These are phyloP conservation scores for Syndactyla subalaris DNA, from an alignment of 2,797 vertebrate species.

Conservation along the genomic window DNA sequence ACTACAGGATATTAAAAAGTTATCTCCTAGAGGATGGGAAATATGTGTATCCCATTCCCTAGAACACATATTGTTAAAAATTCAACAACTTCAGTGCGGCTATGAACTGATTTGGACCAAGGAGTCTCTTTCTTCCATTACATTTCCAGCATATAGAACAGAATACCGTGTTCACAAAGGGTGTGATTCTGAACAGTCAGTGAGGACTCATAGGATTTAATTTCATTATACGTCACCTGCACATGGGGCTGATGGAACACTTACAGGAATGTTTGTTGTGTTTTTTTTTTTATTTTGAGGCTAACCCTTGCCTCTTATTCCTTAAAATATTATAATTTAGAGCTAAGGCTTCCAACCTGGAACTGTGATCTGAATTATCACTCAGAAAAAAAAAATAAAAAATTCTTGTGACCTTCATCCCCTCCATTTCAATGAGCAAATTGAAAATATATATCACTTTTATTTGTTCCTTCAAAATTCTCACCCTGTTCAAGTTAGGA, in stretches of 20 bases:
- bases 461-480: slow-evolving; percentile 61
- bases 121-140: background rate
- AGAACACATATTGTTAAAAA: background rate
- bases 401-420: slow-evolving; percentile 9
- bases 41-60: background rate
- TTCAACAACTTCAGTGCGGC: background rate
- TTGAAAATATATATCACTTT: slow-evolving; percentile 55
- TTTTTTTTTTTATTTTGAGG: background rate
- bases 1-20: background rate
- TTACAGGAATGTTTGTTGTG: background rate
- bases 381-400: background rate
- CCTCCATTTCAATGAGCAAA: slow-evolving; percentile 54
- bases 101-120: background rate
- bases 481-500: slow-evolving; percentile 26
- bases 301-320: background rate
- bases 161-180: background rate
- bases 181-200: background rate
- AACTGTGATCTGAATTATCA: background rate
- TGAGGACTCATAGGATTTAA: background rate
- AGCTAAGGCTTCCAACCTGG: background rate
- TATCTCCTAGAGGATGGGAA: background rate
- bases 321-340: background rate
- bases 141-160: background rate
- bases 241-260: background rate
- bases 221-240: background rate